phyloP scores from a whole-genome alignment of 2,113 vertebrate genomes.

The Cisticola juncidis region DNA sequence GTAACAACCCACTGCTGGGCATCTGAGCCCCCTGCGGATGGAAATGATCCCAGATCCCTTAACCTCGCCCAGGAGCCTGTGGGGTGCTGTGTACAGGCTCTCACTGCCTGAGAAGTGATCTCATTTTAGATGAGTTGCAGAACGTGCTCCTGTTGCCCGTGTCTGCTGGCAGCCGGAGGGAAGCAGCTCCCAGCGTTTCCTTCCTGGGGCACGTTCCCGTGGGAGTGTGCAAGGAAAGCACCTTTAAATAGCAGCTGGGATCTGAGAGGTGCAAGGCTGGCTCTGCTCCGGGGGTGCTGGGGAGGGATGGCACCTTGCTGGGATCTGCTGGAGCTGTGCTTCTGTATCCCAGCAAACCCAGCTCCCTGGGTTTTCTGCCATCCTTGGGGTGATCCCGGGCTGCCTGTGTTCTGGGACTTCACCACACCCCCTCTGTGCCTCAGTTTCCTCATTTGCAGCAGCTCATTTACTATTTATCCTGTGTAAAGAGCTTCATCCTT shows the following conservation, averaged over 20 bases:
- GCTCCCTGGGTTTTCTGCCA: background rate
- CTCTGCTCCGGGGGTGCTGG: background rate
- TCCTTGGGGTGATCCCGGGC: rapidly evolving
- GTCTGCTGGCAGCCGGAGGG: background rate
- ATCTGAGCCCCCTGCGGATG: rapidly evolving
- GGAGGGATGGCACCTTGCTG: background rate
- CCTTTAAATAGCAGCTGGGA: background rate
- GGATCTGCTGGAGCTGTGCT: background rate
- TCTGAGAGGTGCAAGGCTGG: background rate
- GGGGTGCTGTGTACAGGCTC: rapidly evolving
- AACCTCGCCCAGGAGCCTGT: rapidly evolving
- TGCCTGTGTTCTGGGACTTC: background rate
- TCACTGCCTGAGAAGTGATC: background rate
- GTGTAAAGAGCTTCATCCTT: background rate
- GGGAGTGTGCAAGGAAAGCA: background rate
- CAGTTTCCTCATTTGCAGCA: background rate
- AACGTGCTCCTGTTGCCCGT: background rate
- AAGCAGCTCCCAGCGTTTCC: background rate
- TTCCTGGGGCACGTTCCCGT: background rate
- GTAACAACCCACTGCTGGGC: rapidly evolving
- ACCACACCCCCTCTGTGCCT: background rate
- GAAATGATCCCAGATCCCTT: rapidly evolving
- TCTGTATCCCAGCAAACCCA: background rate
- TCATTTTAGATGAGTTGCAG: background rate
- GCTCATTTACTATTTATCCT: rapidly evolving